Evolutionary conservation across 2,797 vertebrate genomes (phyloP), one percentile per base, ranked within the genome.

Genomic region (Mionectes olivaceus): DNA sequence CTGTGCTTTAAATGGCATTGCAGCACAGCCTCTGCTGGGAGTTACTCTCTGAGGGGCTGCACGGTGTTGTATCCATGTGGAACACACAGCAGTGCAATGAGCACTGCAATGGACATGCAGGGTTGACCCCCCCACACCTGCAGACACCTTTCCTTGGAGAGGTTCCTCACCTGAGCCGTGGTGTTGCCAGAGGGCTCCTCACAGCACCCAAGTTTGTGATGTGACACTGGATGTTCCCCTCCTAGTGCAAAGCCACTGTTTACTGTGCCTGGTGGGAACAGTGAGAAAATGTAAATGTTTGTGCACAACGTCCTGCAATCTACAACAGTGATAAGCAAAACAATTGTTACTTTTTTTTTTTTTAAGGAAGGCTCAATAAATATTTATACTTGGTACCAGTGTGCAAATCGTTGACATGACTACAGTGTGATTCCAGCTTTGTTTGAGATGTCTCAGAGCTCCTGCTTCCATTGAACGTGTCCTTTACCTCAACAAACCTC

Each of bases 251-350:
- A 87, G 32, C 35, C 57, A 35, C 18, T 44, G 22, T 52, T 88
- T 70, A 56, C n/a, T 80, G 53, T 86, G 70, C 1, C 41, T 73
- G 55, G 13, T 75, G 68, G 79, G 65, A 94, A 90, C 78, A 92
- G 55, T 43, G 69, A 82, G 55, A 83, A 92, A 92, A 93, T 75
- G 61, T 81, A 69, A 87, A 93, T 71, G 52, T 83, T 92, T 88
- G 61, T 75, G 71, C 15, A 63, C 1, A 4, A 41, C 50, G 81
- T 89, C 89, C 89, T 76, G 79, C 78, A 78, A 78, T 80, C 94
- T 93, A 53, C 47, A 41, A 18, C 7, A 77, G 43, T n/a, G 61
- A 91, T 87, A 83, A 89, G 78, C 23, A 87, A 87, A 89, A 81
- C 47, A 65, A 81, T 61, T 84, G 52, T 61, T 57, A 41, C 28